Base-by-base conservation (phyloP, 2,888 invertebrate species). In the Notodonta ziczac region DNA sequence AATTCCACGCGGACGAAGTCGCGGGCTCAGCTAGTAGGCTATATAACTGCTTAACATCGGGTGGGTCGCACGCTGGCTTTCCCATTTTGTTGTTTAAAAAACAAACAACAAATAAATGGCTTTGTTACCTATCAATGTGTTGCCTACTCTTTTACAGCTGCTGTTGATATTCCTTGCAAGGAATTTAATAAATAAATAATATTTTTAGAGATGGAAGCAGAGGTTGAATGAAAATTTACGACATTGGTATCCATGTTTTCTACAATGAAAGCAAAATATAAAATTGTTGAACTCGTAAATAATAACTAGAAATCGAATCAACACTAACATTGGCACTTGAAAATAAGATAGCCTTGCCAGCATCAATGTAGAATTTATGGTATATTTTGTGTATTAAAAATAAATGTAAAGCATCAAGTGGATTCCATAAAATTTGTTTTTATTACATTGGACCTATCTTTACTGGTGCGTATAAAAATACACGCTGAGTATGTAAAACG, bases 391-490 rank as follows among this genome's bases (percentile, higher is more conserved):
- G 46, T n/a, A n/a, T n/a, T 46, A 5, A n/a, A 46, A 46, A 46
- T 46, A 46, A 46, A 46, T 7, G 5, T 5, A n/a, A n/a, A 46
- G 10, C 5, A 13, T 10, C n/a, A 46, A 46, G 46, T 46, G 14
- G 16, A 50, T 16, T 50, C 9, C 9, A 9, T 16, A 50, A 50
- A 50, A 46, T 6, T n/a, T 44, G 9, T 4, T 58, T 70, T 68
- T 67, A 66, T 52, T 53, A 67, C 57, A n/a, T 35, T 12, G n/a
- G 2, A 0, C 56, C 72, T 63, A 67, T 67, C 61, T 69, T 71
- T 67, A 61, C 24, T 54, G 8, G 42, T 7, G n/a, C 44, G 48
- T 24, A 67, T 63, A 52, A 69, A 67, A 69, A 59, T 58, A 68
- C 63, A 54, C 56, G 54, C 52, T 32, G 40, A 8, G 61, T 59